Base-by-base conservation (phyloP, 1,140 invertebrate species). In the roundworm (Caenorhabditis elegans) region DNA sequence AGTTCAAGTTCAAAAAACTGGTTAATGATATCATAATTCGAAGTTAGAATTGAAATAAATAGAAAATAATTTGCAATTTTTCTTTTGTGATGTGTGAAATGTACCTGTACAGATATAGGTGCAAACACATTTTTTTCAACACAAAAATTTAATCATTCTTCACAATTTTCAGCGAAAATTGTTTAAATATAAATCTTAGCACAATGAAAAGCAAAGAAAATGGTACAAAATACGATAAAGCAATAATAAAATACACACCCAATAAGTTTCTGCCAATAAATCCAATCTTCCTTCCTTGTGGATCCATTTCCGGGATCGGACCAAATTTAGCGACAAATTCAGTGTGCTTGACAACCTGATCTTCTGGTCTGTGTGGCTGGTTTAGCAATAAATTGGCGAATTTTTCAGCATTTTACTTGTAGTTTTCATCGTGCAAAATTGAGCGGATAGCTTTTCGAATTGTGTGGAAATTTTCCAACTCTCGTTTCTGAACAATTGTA, bases 401-500 rank as follows among this genome's bases (percentile, higher is more conserved):
- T 26, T 53, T 53, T 10, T 3, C 22, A 13, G 49, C 19, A 26
- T 53, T 24, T 26, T 53, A 2, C 49, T 26, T 24, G 49, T 26
- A 53, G 1, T 53, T 26, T 26, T 53, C 8, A 26, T 84, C 43
- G 26, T 13, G 22, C 70, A 84, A 46, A 60, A 84, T 49, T 6
- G 28, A 19, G n/a, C 24, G 13, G 13, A 84, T 26, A 15, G 83
- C 76, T 17, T 43, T 80, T 24, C 48, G 24, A 15, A 84, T 19
- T 15, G 19, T 28, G 3, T 82, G 26, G n/a, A 26, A n/a, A n/a
- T 75, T 28, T 31, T 19, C 43, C 6, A 84, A 34, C 8, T 83
- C 39, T 13, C 31, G 26, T 28, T 84, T 84, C 4, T 85, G 39
- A 36, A 84, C 10, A 4, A 55, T 34, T 15, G 46, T 39, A 5